phyloP scores from a whole-genome alignment of 1,140 invertebrate species.

The Triops cancriformis region DNA sequence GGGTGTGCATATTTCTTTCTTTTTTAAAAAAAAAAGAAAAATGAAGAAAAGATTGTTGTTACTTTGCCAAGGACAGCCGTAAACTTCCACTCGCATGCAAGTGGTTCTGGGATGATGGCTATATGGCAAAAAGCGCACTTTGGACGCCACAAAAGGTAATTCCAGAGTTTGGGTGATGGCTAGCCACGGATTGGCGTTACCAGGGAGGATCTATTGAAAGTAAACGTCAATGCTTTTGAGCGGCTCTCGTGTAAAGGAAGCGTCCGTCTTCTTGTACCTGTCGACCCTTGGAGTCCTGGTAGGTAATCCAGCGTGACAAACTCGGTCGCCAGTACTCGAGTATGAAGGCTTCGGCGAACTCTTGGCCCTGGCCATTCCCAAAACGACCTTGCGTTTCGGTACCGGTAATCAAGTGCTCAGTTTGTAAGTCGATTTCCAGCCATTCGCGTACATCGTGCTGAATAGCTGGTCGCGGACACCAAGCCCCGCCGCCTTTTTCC shows the following conservation, averaged over 20 bases:
- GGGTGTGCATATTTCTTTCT: neutral
- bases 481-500: constrained; percentile 50
- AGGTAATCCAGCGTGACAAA: constrained; percentile 21
- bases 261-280: neutral
- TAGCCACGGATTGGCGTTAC: constrained; percentile 73
- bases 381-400: constrained; percentile 52
- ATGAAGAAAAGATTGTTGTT: constrained; percentile 30
- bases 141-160: constrained; percentile 66
- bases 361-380: constrained; percentile 50
- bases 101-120: constrained; percentile 71
- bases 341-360: constrained; percentile 45
- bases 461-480: constrained; percentile 44
- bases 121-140: constrained; percentile 71
- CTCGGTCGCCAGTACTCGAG: constrained; percentile 44
- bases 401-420: constrained; percentile 43
- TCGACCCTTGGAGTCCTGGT: constrained; percentile 21
- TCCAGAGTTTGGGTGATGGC: constrained; percentile 64
- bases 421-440: constrained; percentile 47
- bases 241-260: neutral
- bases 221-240: constrained; percentile 31
- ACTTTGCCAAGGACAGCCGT: constrained; percentile 66
- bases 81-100: constrained; percentile 76
- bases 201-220: constrained; percentile 56
- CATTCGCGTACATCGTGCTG: constrained; percentile 42
- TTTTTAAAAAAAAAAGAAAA: neutral